Conservation (phyloP, 2,888 invertebrate species). For the Portevinia maculata region DNA sequence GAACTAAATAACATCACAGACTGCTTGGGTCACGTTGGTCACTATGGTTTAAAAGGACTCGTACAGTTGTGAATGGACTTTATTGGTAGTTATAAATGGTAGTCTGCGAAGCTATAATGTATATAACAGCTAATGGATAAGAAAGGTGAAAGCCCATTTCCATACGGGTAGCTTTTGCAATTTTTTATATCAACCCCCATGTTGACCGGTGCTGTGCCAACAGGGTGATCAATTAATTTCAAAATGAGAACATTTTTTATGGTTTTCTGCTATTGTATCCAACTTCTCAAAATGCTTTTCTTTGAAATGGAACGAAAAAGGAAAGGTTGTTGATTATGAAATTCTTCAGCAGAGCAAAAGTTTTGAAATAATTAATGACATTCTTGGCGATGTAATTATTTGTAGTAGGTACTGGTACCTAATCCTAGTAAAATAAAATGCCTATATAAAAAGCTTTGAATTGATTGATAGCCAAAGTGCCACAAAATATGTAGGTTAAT, state of each 20-base stretch:
- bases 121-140: slow-evolving; percentile 1
- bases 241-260: neutral
- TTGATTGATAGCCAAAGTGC: no score
- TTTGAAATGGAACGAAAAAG: neutral
- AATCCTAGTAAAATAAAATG: no score
- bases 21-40: slow-evolving; percentile 70
- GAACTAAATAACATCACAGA: slow-evolving; percentile 75
- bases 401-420: no score
- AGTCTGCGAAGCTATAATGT: slow-evolving; percentile 22
- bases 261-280: slow-evolving; percentile 4
- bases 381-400: no score
- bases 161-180: slow-evolving; percentile 52
- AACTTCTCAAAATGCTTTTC: neutral
- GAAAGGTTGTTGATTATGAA: slow-evolving; percentile 27
- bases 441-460: no score
- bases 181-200: slow-evolving; percentile 23
- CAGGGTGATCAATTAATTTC: slow-evolving; percentile 55
- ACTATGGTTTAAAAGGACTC: slow-evolving; percentile 73
- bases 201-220: slow-evolving; percentile 32
- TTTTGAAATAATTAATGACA: no score
- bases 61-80: slow-evolving; percentile 62
- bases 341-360: no score
- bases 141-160: slow-evolving; percentile 47
- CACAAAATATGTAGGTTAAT: no score
- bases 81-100: slow-evolving; percentile 26